Evolutionary conservation across 2,888 invertebrate species (phyloP), one percentile per base, ranked within the genome.

Genomic region (Cephus sareptanus): DNA sequence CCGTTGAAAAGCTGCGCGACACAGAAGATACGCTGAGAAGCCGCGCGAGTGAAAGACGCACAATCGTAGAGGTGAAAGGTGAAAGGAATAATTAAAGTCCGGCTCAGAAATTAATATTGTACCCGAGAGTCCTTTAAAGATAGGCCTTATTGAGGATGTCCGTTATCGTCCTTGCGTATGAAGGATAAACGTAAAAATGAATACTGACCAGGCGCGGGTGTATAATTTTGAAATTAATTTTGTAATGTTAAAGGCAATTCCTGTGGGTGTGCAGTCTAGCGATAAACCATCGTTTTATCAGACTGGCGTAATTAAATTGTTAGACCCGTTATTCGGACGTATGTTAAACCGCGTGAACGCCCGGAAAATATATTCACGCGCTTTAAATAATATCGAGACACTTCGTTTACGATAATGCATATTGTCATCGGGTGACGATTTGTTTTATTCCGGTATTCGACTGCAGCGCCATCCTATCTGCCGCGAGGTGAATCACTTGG

Each of bases 261-360:
- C 23, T 23, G 23, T 56, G 2, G 56, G 0, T 23, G 15, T 9
- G 56, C 56, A 23, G 56, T 56, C 23, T 56, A 56, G 23, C 23
- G 23, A 56, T 9, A 56, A 56, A 56, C 75, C 75, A 56, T 77
- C 79, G 68, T 76, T 79, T 34, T 71, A 13, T 15, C 71, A 34
- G 33, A 30, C 34, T 71, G 31, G 71, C 15, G 31, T 12, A 71
- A 71, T 71, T 71, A 71, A 71, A 71, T 34, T 34, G 71, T 31
- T 71, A 71, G 15, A 71, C 71, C 13, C 71, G 71, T 30, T 15
- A 33, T 71, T 31, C 71, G 33, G 31, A 12, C 33, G 30, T 9
- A 33, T 34, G 4, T 71, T 71, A 1, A 33, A 71, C 33, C 71
- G 71, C 71, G 71, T 4, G 6, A 34, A 31, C 71, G 1, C 6